These are phyloP conservation scores for Pangasius macronema DNA, from an alignment of 2,797 vertebrate species.

Conservation along the genomic window DNA sequence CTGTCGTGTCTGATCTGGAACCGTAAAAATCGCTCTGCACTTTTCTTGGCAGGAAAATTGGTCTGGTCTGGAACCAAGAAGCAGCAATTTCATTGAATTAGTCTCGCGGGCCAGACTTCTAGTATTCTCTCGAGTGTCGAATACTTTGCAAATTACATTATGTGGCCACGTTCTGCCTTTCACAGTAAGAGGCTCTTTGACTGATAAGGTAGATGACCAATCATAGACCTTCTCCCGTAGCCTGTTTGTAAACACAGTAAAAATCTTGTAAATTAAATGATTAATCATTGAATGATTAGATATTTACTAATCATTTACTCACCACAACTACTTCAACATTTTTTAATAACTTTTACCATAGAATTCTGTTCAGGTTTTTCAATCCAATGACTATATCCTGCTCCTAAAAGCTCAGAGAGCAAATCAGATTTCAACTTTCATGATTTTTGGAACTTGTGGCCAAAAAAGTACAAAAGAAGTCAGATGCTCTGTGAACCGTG, in stretches of 20 bases:
- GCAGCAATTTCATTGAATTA: constrained; percentile 1
- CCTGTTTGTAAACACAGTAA: not conserved
- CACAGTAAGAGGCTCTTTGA: not conserved
- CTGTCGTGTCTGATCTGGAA: not conserved
- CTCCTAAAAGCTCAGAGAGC: not conserved
- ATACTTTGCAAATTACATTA: constrained; percentile 3
- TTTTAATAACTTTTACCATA: not conserved
- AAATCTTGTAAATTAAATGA: not conserved
- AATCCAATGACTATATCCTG: not conserved
- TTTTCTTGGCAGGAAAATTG: not conserved
- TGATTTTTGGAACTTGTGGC: not conserved
- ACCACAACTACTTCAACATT: not conserved
- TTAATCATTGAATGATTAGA: not conserved
- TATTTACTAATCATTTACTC: not conserved
- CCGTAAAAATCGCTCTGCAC: not conserved
- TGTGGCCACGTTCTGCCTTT: not conserved
- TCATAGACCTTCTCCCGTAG: not conserved
- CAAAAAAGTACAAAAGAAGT: not conserved
- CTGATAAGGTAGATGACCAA: not conserved
- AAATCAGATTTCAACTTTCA: not conserved
- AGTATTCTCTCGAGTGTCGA: not conserved
- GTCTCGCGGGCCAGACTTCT: not conserved
- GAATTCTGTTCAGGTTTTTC: not conserved
- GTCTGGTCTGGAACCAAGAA: constrained; percentile 1
- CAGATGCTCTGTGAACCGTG: not conserved